Evolutionary conservation across 2,888 invertebrate genomes (phyloP).

Genomic region (Apotomis capreana): DNA sequence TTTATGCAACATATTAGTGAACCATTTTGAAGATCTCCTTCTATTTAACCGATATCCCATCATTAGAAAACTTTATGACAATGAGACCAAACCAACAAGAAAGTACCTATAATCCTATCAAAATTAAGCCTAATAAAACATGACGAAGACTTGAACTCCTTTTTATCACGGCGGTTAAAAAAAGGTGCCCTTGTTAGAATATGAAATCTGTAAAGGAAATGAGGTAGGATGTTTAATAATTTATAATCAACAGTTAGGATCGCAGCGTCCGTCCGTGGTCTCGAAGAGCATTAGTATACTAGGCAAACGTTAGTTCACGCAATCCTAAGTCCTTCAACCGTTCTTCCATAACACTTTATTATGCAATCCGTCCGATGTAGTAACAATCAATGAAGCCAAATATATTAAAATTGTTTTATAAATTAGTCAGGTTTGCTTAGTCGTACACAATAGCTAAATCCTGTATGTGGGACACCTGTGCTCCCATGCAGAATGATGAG

Average conservation of each 20-base stretch:
- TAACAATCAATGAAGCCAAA: constrained; percentile 23
- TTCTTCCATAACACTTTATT: constrained; percentile 23
- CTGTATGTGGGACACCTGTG: constrained; percentile 47
- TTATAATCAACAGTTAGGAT: constrained; percentile 1
- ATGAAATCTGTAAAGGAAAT: background rate
- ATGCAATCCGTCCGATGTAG: constrained; percentile 25
- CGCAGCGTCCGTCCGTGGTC: background rate
- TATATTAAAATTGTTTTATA: background rate
- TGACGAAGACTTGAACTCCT: too few species aligned
- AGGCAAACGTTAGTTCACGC: constrained; percentile 21
- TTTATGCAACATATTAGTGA: too few species aligned
- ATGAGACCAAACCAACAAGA: too few species aligned
- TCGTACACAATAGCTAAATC: constrained; percentile 43
- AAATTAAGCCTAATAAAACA: too few species aligned
- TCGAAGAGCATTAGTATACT: constrained; percentile 5
- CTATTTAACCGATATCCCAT: too few species aligned
- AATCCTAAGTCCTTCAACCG: constrained; percentile 34
- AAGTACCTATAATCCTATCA: too few species aligned
- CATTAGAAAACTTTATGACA: too few species aligned
- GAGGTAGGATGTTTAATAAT: constrained; percentile 11
- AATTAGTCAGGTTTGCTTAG: background rate
- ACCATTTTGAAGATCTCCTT: too few species aligned
- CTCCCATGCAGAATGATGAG: constrained; percentile 43
- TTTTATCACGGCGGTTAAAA: background rate
- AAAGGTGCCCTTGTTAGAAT: background rate